Percentiles rank a stretch among this genome's conserved stretches.
These are phyloP conservation scores for Melanophora roralis DNA, from an alignment of 2,888 invertebrate genomes.

Conservation along the genomic window DNA sequence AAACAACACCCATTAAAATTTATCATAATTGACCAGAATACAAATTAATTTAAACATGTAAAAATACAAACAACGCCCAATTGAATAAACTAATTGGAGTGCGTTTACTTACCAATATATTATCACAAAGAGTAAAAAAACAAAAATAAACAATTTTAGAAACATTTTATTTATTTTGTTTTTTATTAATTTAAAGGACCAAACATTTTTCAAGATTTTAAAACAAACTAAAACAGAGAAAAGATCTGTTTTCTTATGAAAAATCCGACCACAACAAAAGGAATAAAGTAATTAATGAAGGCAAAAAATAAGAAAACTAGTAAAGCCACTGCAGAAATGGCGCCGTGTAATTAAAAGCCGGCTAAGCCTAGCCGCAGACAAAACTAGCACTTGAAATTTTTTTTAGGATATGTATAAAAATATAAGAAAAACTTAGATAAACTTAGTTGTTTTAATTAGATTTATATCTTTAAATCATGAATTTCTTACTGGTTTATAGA, in stretches of 20 bases:
- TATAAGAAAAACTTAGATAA: no score
- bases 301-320: neutral
- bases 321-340: neutral
- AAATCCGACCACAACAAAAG: constrained; percentile 41
- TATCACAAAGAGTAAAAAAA: constrained; percentile 68
- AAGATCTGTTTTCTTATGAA: constrained; percentile 16
- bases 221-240: constrained; percentile 14
- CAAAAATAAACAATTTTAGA: constrained; percentile 69
- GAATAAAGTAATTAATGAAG: constrained; percentile 31
- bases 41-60: neutral
- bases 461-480: no score
- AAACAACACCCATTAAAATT: constrained; percentile 58
- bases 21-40: constrained; percentile 4
- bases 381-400: no score
- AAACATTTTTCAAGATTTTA: constrained; percentile 31
- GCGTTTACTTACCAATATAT: constrained; percentile 71
- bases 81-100: neutral
- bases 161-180: constrained; percentile 66
- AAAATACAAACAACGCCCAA: constrained; percentile 21
- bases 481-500: no score
- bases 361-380: no score
- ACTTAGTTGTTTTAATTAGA: no score
- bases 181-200: neutral
- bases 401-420: no score
- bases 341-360: neutral